phyloP scores from a whole-genome alignment of 2,888 invertebrate genomes.

The Mallateleia sp. region DNA sequence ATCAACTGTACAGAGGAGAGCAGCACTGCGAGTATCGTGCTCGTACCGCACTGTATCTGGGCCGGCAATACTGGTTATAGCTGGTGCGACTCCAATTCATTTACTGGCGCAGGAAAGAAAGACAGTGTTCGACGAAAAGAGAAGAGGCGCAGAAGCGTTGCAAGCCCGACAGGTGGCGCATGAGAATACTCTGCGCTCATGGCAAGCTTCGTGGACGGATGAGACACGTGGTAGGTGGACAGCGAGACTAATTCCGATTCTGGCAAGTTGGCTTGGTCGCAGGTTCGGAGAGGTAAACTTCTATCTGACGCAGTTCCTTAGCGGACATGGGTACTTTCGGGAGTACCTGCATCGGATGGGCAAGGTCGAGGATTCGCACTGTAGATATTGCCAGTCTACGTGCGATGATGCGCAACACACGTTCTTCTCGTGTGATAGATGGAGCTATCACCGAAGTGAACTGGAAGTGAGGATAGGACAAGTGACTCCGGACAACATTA shows the following conservation, averaged over 20 bases:
- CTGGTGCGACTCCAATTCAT: slow-evolving; percentile 76
- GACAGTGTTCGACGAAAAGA: not conserved
- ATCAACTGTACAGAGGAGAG: slow-evolving; percentile 40
- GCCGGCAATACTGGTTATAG: slow-evolving; percentile 75
- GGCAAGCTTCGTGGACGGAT: slow-evolving; percentile 70
- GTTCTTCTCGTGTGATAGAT: not conserved
- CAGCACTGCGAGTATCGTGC: slow-evolving; percentile 73
- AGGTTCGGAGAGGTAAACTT: not conserved
- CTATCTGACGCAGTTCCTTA: slow-evolving; percentile 7
- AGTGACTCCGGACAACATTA: not conserved
- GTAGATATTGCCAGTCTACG: not conserved
- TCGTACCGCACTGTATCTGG: slow-evolving; percentile 80
- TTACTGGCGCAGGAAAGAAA: slow-evolving; percentile 71
- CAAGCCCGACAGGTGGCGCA: not conserved
- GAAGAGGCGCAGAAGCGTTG: not conserved
- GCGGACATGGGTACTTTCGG: slow-evolving; percentile 3
- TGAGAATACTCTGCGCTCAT: slow-evolving; percentile 30
- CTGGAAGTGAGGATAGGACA: not conserved
- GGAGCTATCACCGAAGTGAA: not conserved
- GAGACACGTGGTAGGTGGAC: slow-evolving; percentile 67
- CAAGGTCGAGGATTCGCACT: not conserved
- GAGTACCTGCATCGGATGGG: not conserved
- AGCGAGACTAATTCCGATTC: slow-evolving; percentile 44
- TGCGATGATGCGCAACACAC: slow-evolving; percentile 5
- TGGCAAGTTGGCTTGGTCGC: slow-evolving; percentile 51